These are phyloP conservation scores for Rotaria macrura DNA, from an alignment of 2,888 invertebrate genomes.

Conservation along the genomic window DNA sequence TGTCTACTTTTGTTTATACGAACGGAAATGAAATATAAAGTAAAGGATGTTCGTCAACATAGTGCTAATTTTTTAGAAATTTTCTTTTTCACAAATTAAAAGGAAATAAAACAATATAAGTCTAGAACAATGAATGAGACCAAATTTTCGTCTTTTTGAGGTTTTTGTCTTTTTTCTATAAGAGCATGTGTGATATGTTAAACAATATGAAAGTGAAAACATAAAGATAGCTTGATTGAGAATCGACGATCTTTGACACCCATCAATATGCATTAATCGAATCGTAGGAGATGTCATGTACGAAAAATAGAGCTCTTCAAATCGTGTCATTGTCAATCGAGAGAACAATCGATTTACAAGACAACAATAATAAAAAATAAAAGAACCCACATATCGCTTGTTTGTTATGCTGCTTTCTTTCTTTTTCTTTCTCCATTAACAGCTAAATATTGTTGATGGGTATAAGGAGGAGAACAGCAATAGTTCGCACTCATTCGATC, in stretches of 20 bases:
- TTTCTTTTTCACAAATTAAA: not conserved
- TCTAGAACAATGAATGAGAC: not conserved
- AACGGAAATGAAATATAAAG: not conserved
- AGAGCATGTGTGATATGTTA: no score
- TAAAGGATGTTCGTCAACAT: not conserved
- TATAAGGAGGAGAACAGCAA: not conserved
- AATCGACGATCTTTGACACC: not conserved
- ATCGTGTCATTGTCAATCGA: not conserved
- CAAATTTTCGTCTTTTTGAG: not conserved
- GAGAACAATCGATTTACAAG: constrained; percentile 1
- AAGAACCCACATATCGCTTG: not conserved
- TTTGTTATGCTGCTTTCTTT: not conserved
- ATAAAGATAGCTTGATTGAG: not conserved
- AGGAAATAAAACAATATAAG: not conserved
- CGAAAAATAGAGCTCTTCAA: not conserved
- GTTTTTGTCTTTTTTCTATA: not conserved
- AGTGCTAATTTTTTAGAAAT: not conserved
- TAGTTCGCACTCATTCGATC: not conserved
- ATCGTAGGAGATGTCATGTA: not conserved
- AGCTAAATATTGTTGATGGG: not conserved
- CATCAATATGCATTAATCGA: not conserved
- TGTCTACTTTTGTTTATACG: not conserved
- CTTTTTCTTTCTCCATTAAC: not conserved
- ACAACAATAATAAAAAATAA: not conserved
- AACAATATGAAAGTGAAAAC: not conserved